Percentiles rank a stretch among this genome's conserved stretches.
Conservation (phyloP, 2,797 vertebrate species). For the Sitta carolinensis region DNA sequence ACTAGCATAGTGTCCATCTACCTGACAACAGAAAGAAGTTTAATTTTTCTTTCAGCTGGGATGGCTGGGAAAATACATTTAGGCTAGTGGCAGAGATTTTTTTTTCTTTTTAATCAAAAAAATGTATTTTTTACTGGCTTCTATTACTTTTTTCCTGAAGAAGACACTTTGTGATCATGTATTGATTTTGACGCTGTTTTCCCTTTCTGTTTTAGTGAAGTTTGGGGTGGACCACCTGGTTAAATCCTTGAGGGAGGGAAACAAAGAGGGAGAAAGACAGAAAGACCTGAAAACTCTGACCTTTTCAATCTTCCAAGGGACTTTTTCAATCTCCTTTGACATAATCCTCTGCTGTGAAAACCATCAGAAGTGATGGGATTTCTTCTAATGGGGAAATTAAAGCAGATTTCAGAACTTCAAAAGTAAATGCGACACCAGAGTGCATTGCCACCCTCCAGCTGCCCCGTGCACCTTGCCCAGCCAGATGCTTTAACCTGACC, state of each 20-base stretch:
- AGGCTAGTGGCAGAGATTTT: background rate
- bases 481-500: background rate
- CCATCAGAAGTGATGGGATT: background rate
- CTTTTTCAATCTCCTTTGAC: constrained; percentile 4
- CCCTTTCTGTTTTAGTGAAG: background rate
- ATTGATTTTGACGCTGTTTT: background rate
- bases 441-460: background rate
- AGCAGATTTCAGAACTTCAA: constrained; percentile 4
- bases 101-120: background rate
- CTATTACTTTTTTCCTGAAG: background rate
- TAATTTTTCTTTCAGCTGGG: background rate
- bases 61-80: background rate
- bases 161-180: background rate
- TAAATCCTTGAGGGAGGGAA: background rate
- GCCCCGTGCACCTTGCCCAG: background rate
- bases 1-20: background rate
- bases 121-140: background rate
- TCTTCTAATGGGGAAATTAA: constrained; percentile 3
- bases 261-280: background rate
- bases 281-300: background rate
- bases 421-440: background rate
- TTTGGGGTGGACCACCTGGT: background rate
- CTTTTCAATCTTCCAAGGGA: constrained; percentile 8
- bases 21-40: background rate
- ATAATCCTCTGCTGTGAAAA: background rate